These are phyloP conservation scores for Archaeoteleia sp. DNA, from an alignment of 2,888 invertebrate species.

Conservation along the genomic window DNA sequence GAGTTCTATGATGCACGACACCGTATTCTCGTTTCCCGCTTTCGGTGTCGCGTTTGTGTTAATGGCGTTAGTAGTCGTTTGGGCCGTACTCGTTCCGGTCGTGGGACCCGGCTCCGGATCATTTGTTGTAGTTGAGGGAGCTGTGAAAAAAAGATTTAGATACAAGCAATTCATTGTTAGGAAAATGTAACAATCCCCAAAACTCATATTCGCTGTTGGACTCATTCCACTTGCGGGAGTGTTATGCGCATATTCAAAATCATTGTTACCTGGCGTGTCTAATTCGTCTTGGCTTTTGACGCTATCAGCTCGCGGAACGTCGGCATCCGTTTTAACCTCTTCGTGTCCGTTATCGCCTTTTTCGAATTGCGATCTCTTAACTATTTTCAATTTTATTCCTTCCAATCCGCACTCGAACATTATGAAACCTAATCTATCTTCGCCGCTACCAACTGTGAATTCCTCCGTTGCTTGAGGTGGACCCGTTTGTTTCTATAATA, in stretches of 20 bases:
- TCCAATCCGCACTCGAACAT: constrained; percentile 98
- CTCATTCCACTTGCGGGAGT: not conserved
- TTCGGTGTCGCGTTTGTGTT: constrained; percentile 74
- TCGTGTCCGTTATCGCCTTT: constrained; percentile 81
- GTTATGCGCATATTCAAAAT: too few species aligned
- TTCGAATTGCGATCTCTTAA: constrained; percentile 85
- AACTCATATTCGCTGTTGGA: too few species aligned
- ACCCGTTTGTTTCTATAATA: constrained; percentile 63
- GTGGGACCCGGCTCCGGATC: constrained; percentile 52
- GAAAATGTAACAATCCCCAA: too few species aligned
- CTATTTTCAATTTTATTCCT: constrained; percentile 87
- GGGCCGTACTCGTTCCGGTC: constrained; percentile 70
- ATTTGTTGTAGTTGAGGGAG: constrained; percentile 53
- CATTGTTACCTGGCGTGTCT: constrained; percentile 64
- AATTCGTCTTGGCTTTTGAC: constrained; percentile 73
- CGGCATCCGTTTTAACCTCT: constrained; percentile 75
- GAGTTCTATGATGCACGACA: constrained; percentile 91
- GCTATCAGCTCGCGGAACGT: constrained; percentile 69
- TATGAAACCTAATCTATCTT: constrained; percentile 89
- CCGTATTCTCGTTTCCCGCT: constrained; percentile 83
- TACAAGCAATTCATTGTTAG: too few species aligned
- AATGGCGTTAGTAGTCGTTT: constrained; percentile 58
- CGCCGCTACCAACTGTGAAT: constrained; percentile 75
- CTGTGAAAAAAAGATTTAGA: constrained; percentile 33
- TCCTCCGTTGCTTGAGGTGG: constrained; percentile 74